Conservation (phyloP, 2,797 vertebrate genomes). For the Phrynocephalus forsythii region DNA sequence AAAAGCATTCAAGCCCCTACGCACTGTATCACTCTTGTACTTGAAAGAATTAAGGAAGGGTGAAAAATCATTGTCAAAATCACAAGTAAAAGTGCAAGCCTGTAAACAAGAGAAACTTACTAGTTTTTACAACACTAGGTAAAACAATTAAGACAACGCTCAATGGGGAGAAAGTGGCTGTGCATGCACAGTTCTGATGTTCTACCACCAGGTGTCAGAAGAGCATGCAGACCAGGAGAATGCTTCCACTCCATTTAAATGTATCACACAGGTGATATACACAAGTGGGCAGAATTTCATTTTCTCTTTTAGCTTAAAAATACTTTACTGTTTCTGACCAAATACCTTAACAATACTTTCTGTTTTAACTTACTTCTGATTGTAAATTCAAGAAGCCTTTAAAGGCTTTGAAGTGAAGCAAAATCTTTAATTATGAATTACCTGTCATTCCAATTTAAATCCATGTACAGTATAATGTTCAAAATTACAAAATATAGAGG, state of each 20-base stretch:
- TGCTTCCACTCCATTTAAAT: neutral
- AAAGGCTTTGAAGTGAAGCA: neutral
- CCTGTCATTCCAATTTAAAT: neutral
- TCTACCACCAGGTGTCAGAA: slow-evolving; percentile 13
- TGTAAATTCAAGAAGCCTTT: neutral
- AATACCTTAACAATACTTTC: too few species aligned
- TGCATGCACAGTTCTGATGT: neutral
- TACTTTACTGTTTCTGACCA: too few species aligned
- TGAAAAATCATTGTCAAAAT: too few species aligned
- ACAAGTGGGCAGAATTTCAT: neutral
- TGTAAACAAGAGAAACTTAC: neutral
- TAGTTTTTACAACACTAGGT: neutral
- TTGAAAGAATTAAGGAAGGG: too few species aligned
- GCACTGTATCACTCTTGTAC: too few species aligned
- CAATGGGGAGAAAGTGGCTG: neutral
- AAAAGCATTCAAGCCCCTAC: too few species aligned
- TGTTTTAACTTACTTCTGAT: neutral
- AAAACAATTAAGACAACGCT: neutral
- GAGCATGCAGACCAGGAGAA: neutral
- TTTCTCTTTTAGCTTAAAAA: neutral
- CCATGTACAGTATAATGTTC: neutral
- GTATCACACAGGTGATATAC: neutral
- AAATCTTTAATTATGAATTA: neutral
- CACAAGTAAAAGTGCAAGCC: neutral
- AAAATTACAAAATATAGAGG: neutral